A percentile compares a stretch with the other conserved stretches of the same genome.
phyloP scores from a whole-genome alignment of 1,140 invertebrate species.

The Drosophila micromelanica region DNA sequence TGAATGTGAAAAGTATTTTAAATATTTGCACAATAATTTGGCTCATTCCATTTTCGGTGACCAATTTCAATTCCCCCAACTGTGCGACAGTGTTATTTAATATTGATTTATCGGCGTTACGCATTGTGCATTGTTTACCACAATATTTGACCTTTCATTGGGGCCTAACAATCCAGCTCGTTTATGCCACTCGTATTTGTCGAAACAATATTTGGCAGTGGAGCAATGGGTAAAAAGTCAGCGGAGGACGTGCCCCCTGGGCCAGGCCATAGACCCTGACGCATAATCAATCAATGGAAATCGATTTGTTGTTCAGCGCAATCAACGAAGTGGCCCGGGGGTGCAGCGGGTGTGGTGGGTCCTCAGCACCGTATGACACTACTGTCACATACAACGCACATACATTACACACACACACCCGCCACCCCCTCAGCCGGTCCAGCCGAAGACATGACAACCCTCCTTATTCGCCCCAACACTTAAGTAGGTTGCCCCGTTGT shows the following conservation, averaged over 20 bases:
- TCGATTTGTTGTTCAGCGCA: conserved; percentile 69
- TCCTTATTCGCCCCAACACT: conserved; percentile 52
- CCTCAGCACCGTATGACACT: background rate
- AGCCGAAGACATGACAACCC: conserved; percentile 32
- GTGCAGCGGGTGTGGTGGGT: background rate
- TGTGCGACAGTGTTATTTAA: conserved; percentile 40
- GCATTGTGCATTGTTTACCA: conserved; percentile 58
- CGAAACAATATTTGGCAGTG: conserved; percentile 34
- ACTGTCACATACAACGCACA: conserved; percentile 8
- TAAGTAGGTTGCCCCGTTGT: conserved; percentile 65
- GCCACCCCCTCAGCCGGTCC: conserved; percentile 1
- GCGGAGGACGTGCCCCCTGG: conserved; percentile 9
- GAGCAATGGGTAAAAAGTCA: conserved; percentile 29
- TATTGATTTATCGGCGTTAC: conserved; percentile 69
- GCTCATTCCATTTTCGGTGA: conserved; percentile 2
- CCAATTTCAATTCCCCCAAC: conserved; percentile 8
- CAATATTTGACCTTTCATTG: conserved; percentile 60
- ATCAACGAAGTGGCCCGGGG: conserved; percentile 41
- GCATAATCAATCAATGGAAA: conserved; percentile 79
- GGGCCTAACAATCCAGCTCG: background rate
- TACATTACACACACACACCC: conserved; percentile 21
- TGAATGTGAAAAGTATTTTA: conserved; percentile 67
- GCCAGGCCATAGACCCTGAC: conserved; percentile 33
- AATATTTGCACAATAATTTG: conserved; percentile 68
- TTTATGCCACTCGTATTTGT: conserved; percentile 40